These are phyloP conservation scores for Stichopus chloronotus DNA, from an alignment of 35 echinoderm and acorn worm species.

Conservation along the genomic window DNA sequence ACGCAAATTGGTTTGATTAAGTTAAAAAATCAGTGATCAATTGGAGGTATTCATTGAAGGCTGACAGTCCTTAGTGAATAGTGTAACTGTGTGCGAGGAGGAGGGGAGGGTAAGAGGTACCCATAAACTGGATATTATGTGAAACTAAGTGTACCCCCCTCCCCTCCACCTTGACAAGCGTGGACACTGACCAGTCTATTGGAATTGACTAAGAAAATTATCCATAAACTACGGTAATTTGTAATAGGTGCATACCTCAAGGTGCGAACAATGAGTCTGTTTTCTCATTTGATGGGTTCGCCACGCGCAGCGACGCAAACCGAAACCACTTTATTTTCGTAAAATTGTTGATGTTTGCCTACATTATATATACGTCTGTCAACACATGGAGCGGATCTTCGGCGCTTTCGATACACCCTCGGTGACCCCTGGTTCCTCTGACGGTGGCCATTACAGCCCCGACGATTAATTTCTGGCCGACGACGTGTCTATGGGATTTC, in stretches of 20 bases:
- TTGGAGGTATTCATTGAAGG: background rate
- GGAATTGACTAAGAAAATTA: background rate
- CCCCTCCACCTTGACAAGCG: background rate
- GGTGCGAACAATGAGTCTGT: background rate
- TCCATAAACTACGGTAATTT: background rate
- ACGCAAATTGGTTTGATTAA: background rate
- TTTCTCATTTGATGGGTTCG: background rate
- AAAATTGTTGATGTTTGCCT: conserved; percentile 18
- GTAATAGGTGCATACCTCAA: background rate
- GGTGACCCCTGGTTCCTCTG: conserved; percentile 13
- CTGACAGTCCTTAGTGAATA: too few species aligned
- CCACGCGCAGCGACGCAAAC: conserved; percentile 19
- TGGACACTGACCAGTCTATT: background rate
- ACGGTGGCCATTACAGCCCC: conserved; percentile 16
- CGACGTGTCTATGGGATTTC: conserved; percentile 26
- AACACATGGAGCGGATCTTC: conserved; percentile 11
- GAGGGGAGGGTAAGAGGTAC: too few species aligned
- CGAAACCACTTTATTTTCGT: background rate
- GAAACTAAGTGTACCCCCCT: too few species aligned
- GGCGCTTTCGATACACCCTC: background rate
- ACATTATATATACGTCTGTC: conserved; percentile 33
- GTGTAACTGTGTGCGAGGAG: too few species aligned
- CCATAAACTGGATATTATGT: too few species aligned
- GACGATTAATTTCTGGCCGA: conserved; percentile 46
- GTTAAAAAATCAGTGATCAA: background rate